A percentile compares a stretch with the other conserved stretches of the same genome.
phyloP scores from a whole-genome alignment of 2,888 invertebrate genomes.

The Gryllus longicercus region DNA sequence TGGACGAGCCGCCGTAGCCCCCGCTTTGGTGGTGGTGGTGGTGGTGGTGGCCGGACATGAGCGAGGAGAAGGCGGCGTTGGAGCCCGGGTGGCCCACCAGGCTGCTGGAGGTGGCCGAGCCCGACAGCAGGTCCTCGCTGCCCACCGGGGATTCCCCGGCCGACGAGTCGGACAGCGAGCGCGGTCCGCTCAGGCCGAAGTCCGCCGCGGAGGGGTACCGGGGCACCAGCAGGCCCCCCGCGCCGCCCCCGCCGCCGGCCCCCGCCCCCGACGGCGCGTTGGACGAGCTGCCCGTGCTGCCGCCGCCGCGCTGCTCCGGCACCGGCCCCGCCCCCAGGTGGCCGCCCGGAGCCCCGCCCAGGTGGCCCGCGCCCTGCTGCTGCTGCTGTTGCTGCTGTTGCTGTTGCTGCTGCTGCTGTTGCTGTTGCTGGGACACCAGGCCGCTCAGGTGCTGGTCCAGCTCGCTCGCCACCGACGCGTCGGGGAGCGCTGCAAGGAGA shows the following conservation, averaged over 20 bases:
- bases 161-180: conserved; percentile 77
- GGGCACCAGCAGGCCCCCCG: conserved; percentile 56
- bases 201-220: conserved; percentile 58
- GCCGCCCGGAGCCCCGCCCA: background rate
- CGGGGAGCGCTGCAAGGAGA: conserved; percentile 64
- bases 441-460: conserved; percentile 70
- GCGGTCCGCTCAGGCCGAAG: conserved; percentile 54
- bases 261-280: conserved; percentile 31
- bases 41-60: conserved; percentile 53
- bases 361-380: conserved; percentile 48
- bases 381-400: conserved; percentile 43
- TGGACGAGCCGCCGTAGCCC: conserved; percentile 50
- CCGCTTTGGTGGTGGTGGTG: conserved; percentile 54
- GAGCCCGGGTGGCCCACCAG: conserved; percentile 39
- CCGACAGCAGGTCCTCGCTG: conserved; percentile 58
- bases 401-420: conserved; percentile 52
- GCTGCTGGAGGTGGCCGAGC: conserved; percentile 41
- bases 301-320: conserved; percentile 27
- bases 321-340: background rate
- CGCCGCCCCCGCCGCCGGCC: background rate
- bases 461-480: conserved; percentile 60
- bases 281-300: conserved; percentile 32
- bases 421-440: conserved; percentile 53
- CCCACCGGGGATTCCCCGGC: conserved; percentile 57
- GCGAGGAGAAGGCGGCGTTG: conserved; percentile 61